These are phyloP conservation scores for Ochotona princeps DNA, from an alignment of 2,113 vertebrate species.

Conservation along the genomic window DNA sequence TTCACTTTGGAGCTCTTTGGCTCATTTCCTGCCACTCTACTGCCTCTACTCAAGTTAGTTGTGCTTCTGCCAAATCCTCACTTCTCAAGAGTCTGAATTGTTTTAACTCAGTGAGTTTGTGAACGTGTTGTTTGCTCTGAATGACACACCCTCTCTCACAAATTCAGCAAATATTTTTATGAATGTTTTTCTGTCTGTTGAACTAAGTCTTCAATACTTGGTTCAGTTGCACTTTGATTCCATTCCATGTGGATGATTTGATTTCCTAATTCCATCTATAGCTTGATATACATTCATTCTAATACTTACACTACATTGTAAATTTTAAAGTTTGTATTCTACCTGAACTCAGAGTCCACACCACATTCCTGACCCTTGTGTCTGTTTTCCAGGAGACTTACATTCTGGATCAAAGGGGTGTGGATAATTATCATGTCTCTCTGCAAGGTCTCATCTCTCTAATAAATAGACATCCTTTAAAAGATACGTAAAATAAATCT, in stretches of 20 bases:
- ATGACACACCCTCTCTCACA: neutral
- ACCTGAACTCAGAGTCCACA: neutral
- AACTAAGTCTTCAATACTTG: neutral
- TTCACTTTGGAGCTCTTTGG: neutral
- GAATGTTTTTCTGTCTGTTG: neutral
- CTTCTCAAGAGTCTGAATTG: neutral
- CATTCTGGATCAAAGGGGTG: constrained; percentile 20
- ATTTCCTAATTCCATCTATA: neutral
- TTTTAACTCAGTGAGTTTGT: neutral
- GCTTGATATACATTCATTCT: neutral
- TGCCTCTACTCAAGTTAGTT: neutral
- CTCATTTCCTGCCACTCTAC: neutral
- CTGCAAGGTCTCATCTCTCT: neutral
- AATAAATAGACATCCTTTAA: neutral
- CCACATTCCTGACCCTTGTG: neutral
- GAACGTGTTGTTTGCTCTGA: neutral
- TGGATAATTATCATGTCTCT: neutral
- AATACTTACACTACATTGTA: neutral
- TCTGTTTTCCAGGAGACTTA: neutral
- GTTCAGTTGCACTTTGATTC: neutral
- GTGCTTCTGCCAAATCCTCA: neutral
- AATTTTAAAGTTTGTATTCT: neutral
- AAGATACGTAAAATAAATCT: neutral
- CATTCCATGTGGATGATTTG: neutral
- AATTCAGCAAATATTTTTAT: neutral